Evolutionary conservation across 2,888 invertebrate genomes (phyloP).

Genomic region (Zygogramma bicolorata): DNA sequence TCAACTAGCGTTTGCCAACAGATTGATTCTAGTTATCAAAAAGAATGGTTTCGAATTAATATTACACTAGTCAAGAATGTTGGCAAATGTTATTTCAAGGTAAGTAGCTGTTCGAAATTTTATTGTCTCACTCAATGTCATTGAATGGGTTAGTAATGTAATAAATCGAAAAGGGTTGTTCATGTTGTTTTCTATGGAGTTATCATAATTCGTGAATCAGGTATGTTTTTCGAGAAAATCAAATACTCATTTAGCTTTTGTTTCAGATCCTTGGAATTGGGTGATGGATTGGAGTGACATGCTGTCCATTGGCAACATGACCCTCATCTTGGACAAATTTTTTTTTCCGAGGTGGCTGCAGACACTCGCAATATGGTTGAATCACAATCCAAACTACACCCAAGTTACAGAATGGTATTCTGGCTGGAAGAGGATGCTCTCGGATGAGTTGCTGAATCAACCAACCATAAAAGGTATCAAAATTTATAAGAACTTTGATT

Average conservation of each 20-base stretch:
- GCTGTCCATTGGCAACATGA: conserved; percentile 82
- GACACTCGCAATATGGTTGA: conserved; percentile 89
- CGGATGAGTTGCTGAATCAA: conserved; percentile 69
- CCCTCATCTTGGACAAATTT: conserved; percentile 84
- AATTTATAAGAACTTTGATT: no score
- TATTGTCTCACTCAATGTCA: no score
- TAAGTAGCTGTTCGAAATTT: not conserved
- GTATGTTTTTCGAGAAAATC: no score
- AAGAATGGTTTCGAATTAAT: no score
- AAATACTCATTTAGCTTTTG: conserved; percentile 20
- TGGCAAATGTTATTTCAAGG: not conserved
- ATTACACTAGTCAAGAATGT: not conserved
- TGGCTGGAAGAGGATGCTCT: conserved; percentile 74
- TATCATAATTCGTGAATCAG: no score
- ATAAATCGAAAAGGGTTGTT: no score
- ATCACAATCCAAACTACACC: conserved; percentile 88
- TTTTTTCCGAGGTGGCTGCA: conserved; percentile 96
- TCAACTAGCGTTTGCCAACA: not conserved
- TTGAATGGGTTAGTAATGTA: no score
- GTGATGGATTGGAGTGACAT: conserved; percentile 94
- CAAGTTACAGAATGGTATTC: conserved; percentile 91
- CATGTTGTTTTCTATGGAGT: no score
- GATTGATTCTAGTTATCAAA: no score
- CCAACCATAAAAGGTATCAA: conserved; percentile 67
- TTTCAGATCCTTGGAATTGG: conserved; percentile 91